Evolutionary conservation across 2,113 vertebrate species (phyloP), one percentile per base, ranked within the genome.

Genomic region (Pelecanoides urinatrix): DNA sequence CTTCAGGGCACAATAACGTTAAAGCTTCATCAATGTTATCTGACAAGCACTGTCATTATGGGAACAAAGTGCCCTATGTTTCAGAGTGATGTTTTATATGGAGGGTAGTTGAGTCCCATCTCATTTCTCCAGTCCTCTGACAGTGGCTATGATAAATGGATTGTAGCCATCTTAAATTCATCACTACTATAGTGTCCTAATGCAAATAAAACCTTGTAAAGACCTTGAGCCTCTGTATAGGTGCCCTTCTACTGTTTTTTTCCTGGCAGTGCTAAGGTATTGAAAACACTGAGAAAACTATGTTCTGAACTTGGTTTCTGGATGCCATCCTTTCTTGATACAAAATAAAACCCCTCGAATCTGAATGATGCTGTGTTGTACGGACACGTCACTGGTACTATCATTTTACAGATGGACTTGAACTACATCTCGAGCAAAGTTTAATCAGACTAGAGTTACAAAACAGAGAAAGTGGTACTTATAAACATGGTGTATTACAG

Each of bases 1-100:
- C 82, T 95, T 95, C 40, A 88, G 94, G 95, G 89, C 50, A 79
- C 58, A 88, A 53, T 96, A 92, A 92, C 56, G 65, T 85, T 93
- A 88, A 45, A 93, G 86, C 70, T 96, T 73, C 78, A 92, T 95
- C 95, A 94, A 1, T n/a, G 52, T 88, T 92, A 90, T 94, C 84
- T 90, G 86, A 70, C 94, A 88, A 90, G 82, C 73, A 26, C 49
- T 91, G 56, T 68, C 82, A 72, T 94, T 93, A 83, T 38, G 61
- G 84, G 40, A 83, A 90, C 70, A 92, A 90, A 96, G 78, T 85
- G 83, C 67, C 44, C 65, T 19, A 0, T 78, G 53, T 59, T 88
- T 66, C 73, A 49, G 36, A 91, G 56, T 49, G 68, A 34, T 79
- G 87, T 76, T 93, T 90, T 79, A 29, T 66, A 38, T 61, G 77